These are phyloP conservation scores for Ochropleura plecta DNA, from an alignment of 2,888 invertebrate species.

Conservation along the genomic window DNA sequence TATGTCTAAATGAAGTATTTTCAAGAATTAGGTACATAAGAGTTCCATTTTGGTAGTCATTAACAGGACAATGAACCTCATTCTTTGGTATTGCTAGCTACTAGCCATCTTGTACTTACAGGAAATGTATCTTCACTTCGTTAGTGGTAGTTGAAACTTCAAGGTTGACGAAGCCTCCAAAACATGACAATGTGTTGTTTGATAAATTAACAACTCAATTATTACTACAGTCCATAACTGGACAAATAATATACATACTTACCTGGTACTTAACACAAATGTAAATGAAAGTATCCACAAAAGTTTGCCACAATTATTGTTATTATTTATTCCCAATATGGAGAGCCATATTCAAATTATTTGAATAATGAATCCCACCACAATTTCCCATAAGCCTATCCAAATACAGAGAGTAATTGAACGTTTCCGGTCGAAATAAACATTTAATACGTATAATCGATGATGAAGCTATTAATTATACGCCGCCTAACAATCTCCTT, in stretches of 20 bases:
- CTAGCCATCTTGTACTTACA: neutral
- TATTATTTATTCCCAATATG: constrained; percentile 26
- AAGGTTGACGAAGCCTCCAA: neutral
- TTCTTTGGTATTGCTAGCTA: constrained; percentile 7
- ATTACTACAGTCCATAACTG: neutral
- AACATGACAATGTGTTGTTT: constrained; percentile 4
- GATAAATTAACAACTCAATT: neutral
- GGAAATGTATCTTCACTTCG: constrained; percentile 4
- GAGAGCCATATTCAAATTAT: constrained; percentile 28
- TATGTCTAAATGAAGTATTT: constrained; percentile 23
- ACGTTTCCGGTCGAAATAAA: constrained; percentile 56
- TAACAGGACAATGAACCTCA: constrained; percentile 29
- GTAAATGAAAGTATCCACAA: constrained; percentile 8
- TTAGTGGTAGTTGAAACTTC: constrained; percentile 1
- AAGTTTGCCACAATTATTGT: constrained; percentile 18
- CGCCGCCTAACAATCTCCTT: constrained; percentile 49
- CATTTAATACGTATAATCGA: constrained; percentile 50
- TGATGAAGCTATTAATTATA: constrained; percentile 64
- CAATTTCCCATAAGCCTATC: constrained; percentile 40
- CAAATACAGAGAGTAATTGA: constrained; percentile 53
- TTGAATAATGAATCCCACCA: constrained; percentile 34
- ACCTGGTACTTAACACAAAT: constrained; percentile 9
- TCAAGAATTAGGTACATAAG: constrained; percentile 29
- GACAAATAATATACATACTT: neutral
- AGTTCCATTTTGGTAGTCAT: constrained; percentile 21